Evolutionary conservation across 2,797 vertebrate genomes (phyloP).

Genomic region (Scleropages formosus): DNA sequence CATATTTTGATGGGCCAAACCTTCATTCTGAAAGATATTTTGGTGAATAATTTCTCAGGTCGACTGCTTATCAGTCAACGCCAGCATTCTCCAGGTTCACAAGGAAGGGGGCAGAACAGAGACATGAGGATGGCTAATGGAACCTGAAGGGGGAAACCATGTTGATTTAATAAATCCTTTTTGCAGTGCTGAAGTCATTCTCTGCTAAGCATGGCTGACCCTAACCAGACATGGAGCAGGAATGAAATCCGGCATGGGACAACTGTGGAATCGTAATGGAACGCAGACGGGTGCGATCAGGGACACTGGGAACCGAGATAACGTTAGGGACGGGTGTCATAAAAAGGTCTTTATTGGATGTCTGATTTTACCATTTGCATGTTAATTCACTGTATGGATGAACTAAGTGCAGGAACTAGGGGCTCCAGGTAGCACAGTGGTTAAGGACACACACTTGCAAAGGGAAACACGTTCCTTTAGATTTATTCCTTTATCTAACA

Average conservation of each 20-base stretch:
- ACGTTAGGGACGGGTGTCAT: slow-evolving; percentile 27
- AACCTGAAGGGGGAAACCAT: slow-evolving; percentile 35
- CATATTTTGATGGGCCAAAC: neutral
- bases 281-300: slow-evolving; percentile 36
- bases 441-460: slow-evolving; percentile 1
- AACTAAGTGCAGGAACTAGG: too few species aligned
- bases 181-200: slow-evolving; percentile 46
- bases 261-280: slow-evolving; percentile 56
- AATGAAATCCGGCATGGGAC: slow-evolving; percentile 58
- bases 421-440: too few species aligned
- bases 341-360: neutral
- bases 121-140: slow-evolving; percentile 38
- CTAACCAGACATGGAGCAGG: slow-evolving; percentile 55
- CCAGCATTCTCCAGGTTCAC: slow-evolving; percentile 14
- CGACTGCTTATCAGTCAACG: neutral
- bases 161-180: slow-evolving; percentile 55
- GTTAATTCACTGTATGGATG: too few species aligned
- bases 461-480: neutral
- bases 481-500: neutral
- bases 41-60: neutral
- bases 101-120: slow-evolving; percentile 34
- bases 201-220: slow-evolving; percentile 47
- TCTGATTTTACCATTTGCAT: too few species aligned
- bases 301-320: neutral
- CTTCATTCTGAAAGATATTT: neutral